Conservation (phyloP, 2,888 invertebrate genomes). For the Sesamia inferens region DNA sequence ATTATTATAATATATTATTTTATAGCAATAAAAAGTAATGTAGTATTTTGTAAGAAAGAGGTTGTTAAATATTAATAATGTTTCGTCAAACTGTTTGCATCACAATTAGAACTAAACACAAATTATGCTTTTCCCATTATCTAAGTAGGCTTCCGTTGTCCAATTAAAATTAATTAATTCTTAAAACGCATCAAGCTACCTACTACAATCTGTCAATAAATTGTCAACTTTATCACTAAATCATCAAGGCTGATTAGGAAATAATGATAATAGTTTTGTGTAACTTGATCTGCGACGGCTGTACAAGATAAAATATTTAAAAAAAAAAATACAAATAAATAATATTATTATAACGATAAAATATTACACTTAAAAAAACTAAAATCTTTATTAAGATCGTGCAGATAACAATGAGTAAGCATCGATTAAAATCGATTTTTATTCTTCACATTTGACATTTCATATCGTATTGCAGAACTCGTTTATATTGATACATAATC, state of each 20-base stretch:
- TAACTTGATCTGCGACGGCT: too few species aligned
- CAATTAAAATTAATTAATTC: constrained; percentile 13
- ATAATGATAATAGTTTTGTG: too few species aligned
- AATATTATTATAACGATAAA: too few species aligned
- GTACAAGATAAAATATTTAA: too few species aligned
- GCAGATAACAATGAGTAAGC: constrained; percentile 26
- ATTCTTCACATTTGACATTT: constrained; percentile 58
- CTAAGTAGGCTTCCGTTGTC: not conserved
- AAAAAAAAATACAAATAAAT: too few species aligned
- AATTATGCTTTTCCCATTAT: not conserved
- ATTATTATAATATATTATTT: too few species aligned
- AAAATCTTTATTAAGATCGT: constrained; percentile 25
- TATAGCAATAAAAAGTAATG: constrained; percentile 13
- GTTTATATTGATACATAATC: constrained; percentile 51
- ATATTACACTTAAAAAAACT: too few species aligned
- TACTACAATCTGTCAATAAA: too few species aligned
- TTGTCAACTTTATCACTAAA: too few species aligned
- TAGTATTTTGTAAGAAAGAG: not conserved
- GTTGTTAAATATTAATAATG: not conserved
- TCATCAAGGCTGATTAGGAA: too few species aligned
- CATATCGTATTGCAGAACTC: constrained; percentile 40
- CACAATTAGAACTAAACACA: constrained; percentile 11
- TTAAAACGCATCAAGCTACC: not conserved
- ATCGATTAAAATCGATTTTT: constrained; percentile 30
- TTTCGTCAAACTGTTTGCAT: not conserved